A percentile compares a stretch with the other conserved stretches of the same genome.
phyloP scores from a whole-genome alignment of 1,140 invertebrate genomes.

The Harpegnathos saltator region DNA sequence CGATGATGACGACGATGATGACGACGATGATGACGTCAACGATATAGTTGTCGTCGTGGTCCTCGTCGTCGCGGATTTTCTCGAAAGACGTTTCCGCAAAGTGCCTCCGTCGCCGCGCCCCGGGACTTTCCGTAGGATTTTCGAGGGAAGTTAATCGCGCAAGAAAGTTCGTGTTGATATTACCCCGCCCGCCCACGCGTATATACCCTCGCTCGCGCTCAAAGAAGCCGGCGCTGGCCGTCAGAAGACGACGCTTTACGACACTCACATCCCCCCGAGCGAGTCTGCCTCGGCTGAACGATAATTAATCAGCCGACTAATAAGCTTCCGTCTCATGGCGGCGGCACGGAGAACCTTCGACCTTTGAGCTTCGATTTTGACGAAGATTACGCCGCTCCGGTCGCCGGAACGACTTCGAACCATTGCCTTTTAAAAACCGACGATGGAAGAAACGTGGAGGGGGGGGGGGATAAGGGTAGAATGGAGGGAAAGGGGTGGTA shows the following conservation, averaged over 20 bases:
- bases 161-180: conserved; percentile 57
- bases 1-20: no score
- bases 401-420: conserved; percentile 49
- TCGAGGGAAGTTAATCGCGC: conserved; percentile 60
- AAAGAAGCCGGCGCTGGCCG: conserved; percentile 56
- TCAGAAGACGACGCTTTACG: conserved; percentile 62
- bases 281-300: conserved; percentile 45
- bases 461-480: not conserved
- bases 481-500: not conserved
- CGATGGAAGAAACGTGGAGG: not conserved
- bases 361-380: conserved; percentile 73
- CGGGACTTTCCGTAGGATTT: conserved; percentile 43
- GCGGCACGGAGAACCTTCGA: conserved; percentile 58
- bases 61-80: conserved; percentile 36
- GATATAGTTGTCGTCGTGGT: not conserved
- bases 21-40: no score
- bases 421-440: conserved; percentile 27
- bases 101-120: conserved; percentile 33
- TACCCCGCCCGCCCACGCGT: conserved; percentile 25
- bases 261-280: conserved; percentile 54
- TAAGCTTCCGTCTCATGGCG: conserved; percentile 58
- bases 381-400: conserved; percentile 54
- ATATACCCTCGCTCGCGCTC: conserved; percentile 41
- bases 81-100: conserved; percentile 52
- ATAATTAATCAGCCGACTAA: conserved; percentile 72